Percentiles rank a stretch among this genome's conserved stretches.
These are phyloP conservation scores for Mythimna impura DNA, from an alignment of 2,888 invertebrate genomes.

Conservation along the genomic window DNA sequence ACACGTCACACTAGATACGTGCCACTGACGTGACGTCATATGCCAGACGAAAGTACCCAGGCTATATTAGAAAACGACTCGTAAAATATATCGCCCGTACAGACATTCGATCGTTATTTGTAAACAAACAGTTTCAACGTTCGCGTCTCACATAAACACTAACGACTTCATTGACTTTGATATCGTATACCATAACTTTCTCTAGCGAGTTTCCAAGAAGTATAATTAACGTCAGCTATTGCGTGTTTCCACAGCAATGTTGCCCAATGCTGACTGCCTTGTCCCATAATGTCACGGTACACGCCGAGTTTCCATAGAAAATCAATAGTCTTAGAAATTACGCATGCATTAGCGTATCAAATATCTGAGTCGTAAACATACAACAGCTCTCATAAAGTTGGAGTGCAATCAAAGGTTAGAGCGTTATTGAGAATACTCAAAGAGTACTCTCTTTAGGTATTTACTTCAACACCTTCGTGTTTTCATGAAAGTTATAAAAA, in stretches of 20 bases:
- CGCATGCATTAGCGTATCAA: slow-evolving; percentile 27
- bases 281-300: slow-evolving; percentile 54
- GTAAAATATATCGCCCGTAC: slow-evolving; percentile 40
- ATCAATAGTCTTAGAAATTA: slow-evolving; percentile 38
- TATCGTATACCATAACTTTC: slow-evolving; percentile 54
- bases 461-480: slow-evolving; percentile 29
- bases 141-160: slow-evolving; percentile 24
- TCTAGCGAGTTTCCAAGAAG: slow-evolving; percentile 49
- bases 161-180: slow-evolving; percentile 32
- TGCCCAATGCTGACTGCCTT: slow-evolving; percentile 59
- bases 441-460: slow-evolving; percentile 43
- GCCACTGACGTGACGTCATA: slow-evolving; percentile 37
- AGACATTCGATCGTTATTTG: slow-evolving; percentile 42
- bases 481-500: slow-evolving; percentile 58
- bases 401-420: slow-evolving; percentile 42
- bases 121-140: slow-evolving; percentile 50
- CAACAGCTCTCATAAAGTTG: slow-evolving; percentile 30
- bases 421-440: slow-evolving; percentile 44
- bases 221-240: slow-evolving; percentile 51
- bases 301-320: slow-evolving; percentile 28
- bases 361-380: slow-evolving; percentile 44
- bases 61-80: slow-evolving; percentile 47
- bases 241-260: slow-evolving; percentile 50
- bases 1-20: slow-evolving; percentile 18
- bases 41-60: slow-evolving; percentile 18